Evolutionary conservation across 2,888 invertebrate genomes (phyloP).

Genomic region (Tigriopus californicus): DNA sequence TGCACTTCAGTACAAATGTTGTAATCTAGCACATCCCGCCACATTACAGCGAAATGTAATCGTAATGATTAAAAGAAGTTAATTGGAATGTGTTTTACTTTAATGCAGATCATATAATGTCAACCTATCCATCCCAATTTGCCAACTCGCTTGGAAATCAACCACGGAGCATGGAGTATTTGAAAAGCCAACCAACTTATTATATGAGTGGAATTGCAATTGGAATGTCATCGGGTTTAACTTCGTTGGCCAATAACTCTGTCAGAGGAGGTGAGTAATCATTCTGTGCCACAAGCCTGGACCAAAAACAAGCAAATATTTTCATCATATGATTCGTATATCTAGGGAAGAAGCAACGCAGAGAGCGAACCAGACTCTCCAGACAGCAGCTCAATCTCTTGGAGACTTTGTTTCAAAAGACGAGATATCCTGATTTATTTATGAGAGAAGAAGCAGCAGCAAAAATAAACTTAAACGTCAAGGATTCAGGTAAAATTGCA

Average conservation of each 20-base stretch:
- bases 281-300: no score
- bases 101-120: neutral
- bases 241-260: neutral
- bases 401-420: slow-evolving; percentile 82
- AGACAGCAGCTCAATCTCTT: slow-evolving; percentile 85
- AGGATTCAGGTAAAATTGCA: no score
- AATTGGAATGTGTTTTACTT: no score
- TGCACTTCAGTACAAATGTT: no score
- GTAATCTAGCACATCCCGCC: no score
- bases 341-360: slow-evolving; percentile 54
- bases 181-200: neutral
- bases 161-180: neutral
- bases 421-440: slow-evolving; percentile 95
- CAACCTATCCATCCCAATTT: neutral
- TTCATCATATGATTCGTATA: no score
- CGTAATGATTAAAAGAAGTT: no score
- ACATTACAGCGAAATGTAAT: no score
- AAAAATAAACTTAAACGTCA: slow-evolving; percentile 85
- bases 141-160: neutral
- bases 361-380: slow-evolving; percentile 94
- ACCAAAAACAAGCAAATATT: no score
- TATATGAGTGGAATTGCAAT: slow-evolving; percentile 3
- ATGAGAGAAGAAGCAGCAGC: slow-evolving; percentile 96
- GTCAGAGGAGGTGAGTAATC: neutral
- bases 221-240: neutral